Base-by-base conservation (phyloP, 2,888 invertebrate genomes). In the Caenorhabditis wallacei region DNA sequence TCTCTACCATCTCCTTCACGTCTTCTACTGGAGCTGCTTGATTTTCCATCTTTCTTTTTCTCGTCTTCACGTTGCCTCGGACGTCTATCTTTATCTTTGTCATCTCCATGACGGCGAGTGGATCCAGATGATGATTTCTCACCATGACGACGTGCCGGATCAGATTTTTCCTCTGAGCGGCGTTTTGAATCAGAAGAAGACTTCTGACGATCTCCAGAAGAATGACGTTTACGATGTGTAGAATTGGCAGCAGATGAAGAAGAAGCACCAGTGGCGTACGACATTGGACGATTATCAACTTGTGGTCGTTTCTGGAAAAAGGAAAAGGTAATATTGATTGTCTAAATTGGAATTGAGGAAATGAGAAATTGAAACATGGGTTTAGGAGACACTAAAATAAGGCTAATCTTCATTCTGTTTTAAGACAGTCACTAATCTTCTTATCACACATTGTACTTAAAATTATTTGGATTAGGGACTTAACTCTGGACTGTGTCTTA, bases 231-330 rank as follows among this genome's bases (percentile, higher is more conserved):
- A 18, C 56, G 56, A 20, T 18, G 5, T 0, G 56, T 22, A 13
- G 69, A 56, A 13, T 57, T 2, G n/a, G 46, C 18, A 1, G 56
- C 22, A 13, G 69, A 56, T 16, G 70, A 11, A 26, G 46, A 13
- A 2, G 56, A 16, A 5, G 24, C 20, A 7, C 43, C 54, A 10
- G 26, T 35, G 10, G 59, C 26, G 20, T 74, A 61, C 3, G 63
- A 10, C 53, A 53, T 53, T 40, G 63, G 72, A 43, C 72, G 72
- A 24, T 8, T 40, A 4, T 72, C 72, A n/a, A 53, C 37, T 22
- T 24, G 11, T 1, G 54, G 46, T 43, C 72, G 72, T 24, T 72
- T 72, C 72, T 63, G 54, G 16, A 57, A 57, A 16, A 13, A 24
- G 22, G n/a, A n/a, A n/a, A n/a, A n/a, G n/a, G n/a, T n/a, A n/a